These are phyloP conservation scores for Zaprionus lineosus DNA, from an alignment of 2,888 invertebrate species.

Conservation along the genomic window DNA sequence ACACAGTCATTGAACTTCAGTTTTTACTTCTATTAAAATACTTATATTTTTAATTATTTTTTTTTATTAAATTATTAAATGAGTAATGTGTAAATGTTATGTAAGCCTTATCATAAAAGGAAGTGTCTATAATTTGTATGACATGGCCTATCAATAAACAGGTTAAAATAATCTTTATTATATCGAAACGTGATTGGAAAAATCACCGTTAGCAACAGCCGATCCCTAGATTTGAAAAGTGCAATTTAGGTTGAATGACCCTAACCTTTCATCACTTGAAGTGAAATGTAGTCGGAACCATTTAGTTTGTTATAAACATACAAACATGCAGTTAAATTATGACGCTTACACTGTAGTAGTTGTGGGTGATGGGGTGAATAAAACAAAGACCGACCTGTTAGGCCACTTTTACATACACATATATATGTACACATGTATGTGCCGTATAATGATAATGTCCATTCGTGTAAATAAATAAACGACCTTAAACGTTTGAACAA, in stretches of 20 bases:
- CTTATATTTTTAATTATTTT: conserved; percentile 5
- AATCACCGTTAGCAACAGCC: conserved; percentile 4
- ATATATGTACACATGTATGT: no score
- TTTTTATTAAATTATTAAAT: conserved; percentile 6
- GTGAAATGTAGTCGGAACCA: conserved; percentile 5
- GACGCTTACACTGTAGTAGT: conserved; percentile 8
- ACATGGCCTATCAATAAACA: no score
- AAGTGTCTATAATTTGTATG: conserved; percentile 10
- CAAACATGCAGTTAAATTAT: conserved; percentile 11
- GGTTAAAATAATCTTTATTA: no score
- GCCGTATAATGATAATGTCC: conserved; percentile 31
- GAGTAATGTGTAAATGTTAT: no score
- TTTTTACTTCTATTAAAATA: conserved; percentile 2
- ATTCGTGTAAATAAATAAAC: conserved; percentile 1
- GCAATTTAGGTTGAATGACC: conserved; percentile 42
- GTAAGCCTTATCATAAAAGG: conserved; percentile 28
- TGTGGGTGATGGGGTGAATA: conserved; percentile 1
- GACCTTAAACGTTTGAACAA: background rate
- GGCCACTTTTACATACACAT: conserved; percentile 12
- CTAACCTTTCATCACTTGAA: conserved; percentile 14
- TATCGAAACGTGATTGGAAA: no score
- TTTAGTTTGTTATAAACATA: conserved; percentile 32
- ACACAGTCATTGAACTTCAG: conserved; percentile 51
- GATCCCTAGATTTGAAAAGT: conserved; percentile 2
- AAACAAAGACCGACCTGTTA: conserved; percentile 35